Base-by-base conservation (phyloP, 2,113 vertebrate species). In the Engystomops pustulosus region DNA sequence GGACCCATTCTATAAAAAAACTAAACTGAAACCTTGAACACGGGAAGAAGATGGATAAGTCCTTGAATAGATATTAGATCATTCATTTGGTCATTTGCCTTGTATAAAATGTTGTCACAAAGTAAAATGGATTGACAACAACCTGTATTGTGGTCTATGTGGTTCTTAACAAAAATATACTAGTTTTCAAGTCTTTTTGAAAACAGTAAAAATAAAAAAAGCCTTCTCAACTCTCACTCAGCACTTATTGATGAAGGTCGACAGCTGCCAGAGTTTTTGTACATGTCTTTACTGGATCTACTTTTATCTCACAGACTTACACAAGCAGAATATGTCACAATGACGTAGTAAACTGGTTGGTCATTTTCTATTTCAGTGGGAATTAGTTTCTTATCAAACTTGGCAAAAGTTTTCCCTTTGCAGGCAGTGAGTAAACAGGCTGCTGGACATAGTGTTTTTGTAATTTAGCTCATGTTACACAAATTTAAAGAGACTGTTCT, bases 401-500 rank as follows among this genome's bases (percentile, higher is more conserved):
- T 51, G 62, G 60, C 58, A 3, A 49, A 25, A 14, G 18, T 8
- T 36, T 69, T 49, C 27, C 67, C 32, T 70, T 30, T 68, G 32
- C 12, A 25, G 27, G n/a, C 27, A 34, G 49, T 51, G 45, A 53
- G 14, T 70, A 81, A 53, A 70, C 30, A 81, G 69, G 45, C 36
- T 79, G 45, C 60, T 65, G 30, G 60, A 65, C 60, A 65, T 65
- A 65, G 27, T 34, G 60, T 67, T 23, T 75, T 47, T 75, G 15
- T 55, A 41, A 23, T 12, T 62, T 30, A 30, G 60, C 30, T 65
- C 3, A 2, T 4, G 25, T 44, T 44, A 25, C 11, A 71, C 38
- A 45, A n/a, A n/a, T 9, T 38, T 69, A 69, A 69, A 27, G 58
- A 17, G 15, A 49, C 47, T 49, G 47, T 49, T 7, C 14, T 49